Conservation (phyloP, 2,888 invertebrate species). For the Sipha maydis region DNA sequence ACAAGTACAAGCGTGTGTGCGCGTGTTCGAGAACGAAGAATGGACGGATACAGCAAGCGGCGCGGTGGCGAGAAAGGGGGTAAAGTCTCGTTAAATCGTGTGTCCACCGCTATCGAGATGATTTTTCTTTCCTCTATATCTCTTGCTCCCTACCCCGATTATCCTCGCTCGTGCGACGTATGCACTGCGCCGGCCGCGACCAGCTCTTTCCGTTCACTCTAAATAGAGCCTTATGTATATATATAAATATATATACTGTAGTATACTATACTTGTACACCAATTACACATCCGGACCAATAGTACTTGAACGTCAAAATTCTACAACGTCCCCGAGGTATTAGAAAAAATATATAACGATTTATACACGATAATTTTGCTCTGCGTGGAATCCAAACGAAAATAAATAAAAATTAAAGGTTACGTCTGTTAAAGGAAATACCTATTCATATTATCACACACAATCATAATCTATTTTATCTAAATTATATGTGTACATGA, state of each 20-base stretch:
- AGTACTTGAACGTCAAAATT: not conserved
- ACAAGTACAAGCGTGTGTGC: not conserved
- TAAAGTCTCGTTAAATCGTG: slow-evolving; percentile 49
- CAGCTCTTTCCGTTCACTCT: not conserved
- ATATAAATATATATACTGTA: not conserved
- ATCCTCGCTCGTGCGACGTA: not conserved
- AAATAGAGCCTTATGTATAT: not conserved
- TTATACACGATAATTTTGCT: not conserved
- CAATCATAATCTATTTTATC: not conserved
- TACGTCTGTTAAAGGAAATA: not conserved
- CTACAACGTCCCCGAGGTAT: not conserved
- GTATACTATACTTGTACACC: slow-evolving; percentile 3
- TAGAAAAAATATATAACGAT: not conserved
- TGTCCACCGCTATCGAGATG: slow-evolving; percentile 42
- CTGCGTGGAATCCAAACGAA: not conserved
- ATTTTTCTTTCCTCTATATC: slow-evolving; percentile 33
- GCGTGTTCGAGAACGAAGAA: not conserved
- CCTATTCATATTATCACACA: not conserved
- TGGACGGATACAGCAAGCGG: not conserved
- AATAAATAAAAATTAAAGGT: too few species aligned
- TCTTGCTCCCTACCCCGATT: not conserved
- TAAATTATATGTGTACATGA: too few species aligned
- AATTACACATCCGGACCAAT: not conserved
- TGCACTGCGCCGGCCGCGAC: not conserved
- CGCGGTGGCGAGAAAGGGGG: not conserved